Percentiles rank a stretch among this genome's conserved stretches.
Evolutionary conservation across 2,888 invertebrate species (phyloP).

Genomic region (Thelaira solivaga): DNA sequence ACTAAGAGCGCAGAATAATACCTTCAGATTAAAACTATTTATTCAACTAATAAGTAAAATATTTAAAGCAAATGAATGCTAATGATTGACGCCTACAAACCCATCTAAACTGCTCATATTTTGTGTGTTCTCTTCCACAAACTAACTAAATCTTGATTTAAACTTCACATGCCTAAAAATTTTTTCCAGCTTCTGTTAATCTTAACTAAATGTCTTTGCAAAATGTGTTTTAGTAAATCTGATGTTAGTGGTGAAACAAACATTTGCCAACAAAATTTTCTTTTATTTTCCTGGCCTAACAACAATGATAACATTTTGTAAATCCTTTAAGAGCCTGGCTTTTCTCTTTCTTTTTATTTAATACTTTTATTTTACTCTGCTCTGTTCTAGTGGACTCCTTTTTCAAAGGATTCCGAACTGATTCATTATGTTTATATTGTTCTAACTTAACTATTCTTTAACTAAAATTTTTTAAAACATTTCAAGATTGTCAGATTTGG

Average conservation of each 20-base stretch:
- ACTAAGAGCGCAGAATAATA: constrained; percentile 2
- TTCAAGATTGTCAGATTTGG: constrained; percentile 17
- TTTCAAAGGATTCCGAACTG: constrained; percentile 58
- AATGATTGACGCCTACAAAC: constrained; percentile 57
- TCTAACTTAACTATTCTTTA: too few species aligned
- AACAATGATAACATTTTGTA: background rate
- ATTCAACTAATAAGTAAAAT: constrained; percentile 58
- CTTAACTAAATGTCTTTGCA: background rate
- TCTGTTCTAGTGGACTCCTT: constrained; percentile 4
- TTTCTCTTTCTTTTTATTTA: background rate
- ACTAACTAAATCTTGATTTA: constrained; percentile 5
- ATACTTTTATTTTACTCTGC: constrained; percentile 34
- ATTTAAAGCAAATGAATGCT: constrained; percentile 53
- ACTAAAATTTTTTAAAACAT: background rate
- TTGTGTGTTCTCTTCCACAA: background rate
- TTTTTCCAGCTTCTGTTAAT: too few species aligned
- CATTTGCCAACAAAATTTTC: constrained; percentile 39
- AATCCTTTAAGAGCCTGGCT: constrained; percentile 1
- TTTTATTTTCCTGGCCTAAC: background rate
- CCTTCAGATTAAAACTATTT: constrained; percentile 43
- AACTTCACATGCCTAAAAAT: too few species aligned
- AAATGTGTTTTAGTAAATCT: constrained; percentile 6
- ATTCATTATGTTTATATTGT: too few species aligned
- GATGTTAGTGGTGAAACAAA: too few species aligned
- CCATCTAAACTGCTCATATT: constrained; percentile 51